Conservation (phyloP, 23 tunicate genomes). For the Pegea sp. region DNA sequence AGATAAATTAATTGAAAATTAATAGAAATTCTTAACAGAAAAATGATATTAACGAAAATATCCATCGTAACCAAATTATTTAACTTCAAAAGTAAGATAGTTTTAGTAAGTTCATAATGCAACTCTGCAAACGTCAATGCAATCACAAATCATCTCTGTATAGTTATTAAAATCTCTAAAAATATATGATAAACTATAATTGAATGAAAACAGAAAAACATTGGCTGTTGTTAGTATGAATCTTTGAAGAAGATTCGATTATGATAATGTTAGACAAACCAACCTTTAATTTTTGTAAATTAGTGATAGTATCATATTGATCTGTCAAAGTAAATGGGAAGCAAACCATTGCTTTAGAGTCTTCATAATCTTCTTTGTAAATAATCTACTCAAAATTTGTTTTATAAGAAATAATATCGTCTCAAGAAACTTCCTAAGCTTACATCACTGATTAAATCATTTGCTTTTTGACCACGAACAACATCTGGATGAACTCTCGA, state of each 20-base stretch:
- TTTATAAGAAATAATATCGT: too few relatives aligned
- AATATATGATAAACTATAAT: neutral
- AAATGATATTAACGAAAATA: too few relatives aligned
- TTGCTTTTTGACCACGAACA: slow-evolving; percentile 82
- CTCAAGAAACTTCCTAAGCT: neutral
- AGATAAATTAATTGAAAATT: too few relatives aligned
- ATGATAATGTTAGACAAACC: neutral
- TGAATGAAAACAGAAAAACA: slow-evolving; percentile 1
- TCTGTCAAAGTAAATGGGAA: slow-evolving; percentile 81
- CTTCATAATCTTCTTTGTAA: slow-evolving; percentile 87
- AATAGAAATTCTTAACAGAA: too few relatives aligned
- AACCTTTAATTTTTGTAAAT: slow-evolving; percentile 74
- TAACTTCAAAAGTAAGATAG: neutral
- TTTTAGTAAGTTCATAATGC: neutral
- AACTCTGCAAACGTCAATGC: neutral
- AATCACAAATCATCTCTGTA: neutral
- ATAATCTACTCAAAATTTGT: too few relatives aligned
- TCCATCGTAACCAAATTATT: neutral
- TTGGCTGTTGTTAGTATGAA: neutral
- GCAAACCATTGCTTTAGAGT: slow-evolving; percentile 46
- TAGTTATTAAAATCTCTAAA: too few relatives aligned
- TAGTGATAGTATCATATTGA: slow-evolving; percentile 31
- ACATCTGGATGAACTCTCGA: slow-evolving; percentile 87
- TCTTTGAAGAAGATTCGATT: neutral
- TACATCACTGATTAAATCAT: slow-evolving; percentile 86